Evolutionary conservation across 2,797 vertebrate species (phyloP).

Genomic region (Pseudomugil tenellus): DNA sequence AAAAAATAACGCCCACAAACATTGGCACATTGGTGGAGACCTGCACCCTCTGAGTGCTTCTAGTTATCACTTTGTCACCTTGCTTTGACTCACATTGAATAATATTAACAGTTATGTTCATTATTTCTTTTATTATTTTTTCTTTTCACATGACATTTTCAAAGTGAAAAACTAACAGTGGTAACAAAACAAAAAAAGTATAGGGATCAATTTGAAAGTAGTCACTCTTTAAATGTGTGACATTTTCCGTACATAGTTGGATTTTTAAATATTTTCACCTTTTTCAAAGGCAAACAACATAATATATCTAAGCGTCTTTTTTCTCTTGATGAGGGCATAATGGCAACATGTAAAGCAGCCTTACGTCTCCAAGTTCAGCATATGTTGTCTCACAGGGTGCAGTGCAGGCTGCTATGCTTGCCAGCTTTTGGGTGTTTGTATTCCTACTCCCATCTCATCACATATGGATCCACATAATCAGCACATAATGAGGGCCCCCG

Average conservation of each 20-base stretch:
- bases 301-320: background rate
- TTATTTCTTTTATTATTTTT: background rate
- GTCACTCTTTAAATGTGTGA: background rate
- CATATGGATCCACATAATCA: background rate
- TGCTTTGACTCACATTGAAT: slow-evolving; percentile 2
- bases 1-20: too few species aligned
- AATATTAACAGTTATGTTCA: background rate
- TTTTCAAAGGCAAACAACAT: background rate
- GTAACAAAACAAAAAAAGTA: background rate
- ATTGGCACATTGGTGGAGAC: too few species aligned
- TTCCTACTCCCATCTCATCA: background rate
- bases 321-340: background rate
- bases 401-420: background rate
- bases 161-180: background rate
- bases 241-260: background rate
- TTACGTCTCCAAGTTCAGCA: background rate
- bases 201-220: background rate
- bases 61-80: background rate
- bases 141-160: background rate
- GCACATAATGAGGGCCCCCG: background rate
- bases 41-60: too few species aligned
- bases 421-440: background rate
- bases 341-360: background rate
- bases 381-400: background rate
- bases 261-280: background rate